Conservation (phyloP, 2,113 vertebrate genomes). For the Gavialis gangeticus region DNA sequence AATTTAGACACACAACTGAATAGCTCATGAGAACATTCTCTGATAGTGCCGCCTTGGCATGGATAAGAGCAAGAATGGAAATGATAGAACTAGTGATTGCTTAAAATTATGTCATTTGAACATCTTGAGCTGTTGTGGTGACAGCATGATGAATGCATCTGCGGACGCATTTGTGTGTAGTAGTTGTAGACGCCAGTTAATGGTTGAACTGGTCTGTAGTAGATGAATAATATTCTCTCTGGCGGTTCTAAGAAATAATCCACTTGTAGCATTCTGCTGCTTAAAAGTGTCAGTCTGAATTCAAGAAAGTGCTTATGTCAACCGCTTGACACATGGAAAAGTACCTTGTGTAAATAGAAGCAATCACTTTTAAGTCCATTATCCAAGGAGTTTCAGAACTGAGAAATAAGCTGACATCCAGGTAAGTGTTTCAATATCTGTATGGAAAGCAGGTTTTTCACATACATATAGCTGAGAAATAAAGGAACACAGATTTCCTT, state of each 20-base stretch:
- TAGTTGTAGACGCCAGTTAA: constrained; percentile 58
- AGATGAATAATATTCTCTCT: constrained; percentile 48
- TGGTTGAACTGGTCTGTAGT: constrained; percentile 60
- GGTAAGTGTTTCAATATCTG: background rate
- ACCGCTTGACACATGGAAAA: constrained; percentile 36
- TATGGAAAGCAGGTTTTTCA: background rate
- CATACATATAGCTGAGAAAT: background rate
- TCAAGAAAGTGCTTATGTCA: background rate
- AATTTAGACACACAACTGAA: constrained; percentile 1
- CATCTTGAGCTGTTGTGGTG: constrained; percentile 34
- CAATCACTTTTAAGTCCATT: constrained; percentile 29
- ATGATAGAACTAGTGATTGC: constrained; percentile 40
- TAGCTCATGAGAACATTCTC: constrained; percentile 20
- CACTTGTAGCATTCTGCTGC: background rate
- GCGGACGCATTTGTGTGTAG: constrained; percentile 57
- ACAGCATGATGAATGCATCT: constrained; percentile 57
- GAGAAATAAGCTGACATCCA: constrained; percentile 13
- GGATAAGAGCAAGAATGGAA: background rate
- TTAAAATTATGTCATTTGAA: constrained; percentile 58
- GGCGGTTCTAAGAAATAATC: background rate
- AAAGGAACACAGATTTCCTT: background rate
- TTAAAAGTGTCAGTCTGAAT: constrained; percentile 38
- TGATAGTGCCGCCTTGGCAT: background rate
- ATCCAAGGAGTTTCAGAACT: constrained; percentile 15
- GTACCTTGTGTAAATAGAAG: constrained; percentile 21